These are phyloP conservation scores for Drosophila obscura DNA, from an alignment of 1,140 invertebrate species.

Conservation along the genomic window DNA sequence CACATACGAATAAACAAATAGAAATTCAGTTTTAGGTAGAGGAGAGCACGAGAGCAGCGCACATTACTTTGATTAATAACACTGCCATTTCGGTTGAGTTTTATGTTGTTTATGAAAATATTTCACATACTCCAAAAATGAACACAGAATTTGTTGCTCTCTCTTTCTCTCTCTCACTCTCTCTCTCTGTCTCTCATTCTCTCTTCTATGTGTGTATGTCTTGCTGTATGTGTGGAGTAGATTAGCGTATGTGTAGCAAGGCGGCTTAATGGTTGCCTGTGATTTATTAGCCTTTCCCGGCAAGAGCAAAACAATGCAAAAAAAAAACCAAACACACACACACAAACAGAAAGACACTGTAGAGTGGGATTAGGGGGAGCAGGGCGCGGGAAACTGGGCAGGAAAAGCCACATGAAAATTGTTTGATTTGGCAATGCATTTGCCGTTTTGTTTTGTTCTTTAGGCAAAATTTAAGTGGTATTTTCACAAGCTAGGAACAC, in stretches of 20 bases:
- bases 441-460: too few relatives aligned
- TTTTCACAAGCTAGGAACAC: too few relatives aligned
- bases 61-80: constrained; percentile 82
- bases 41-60: constrained; percentile 44
- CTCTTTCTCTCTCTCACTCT: background rate
- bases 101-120: constrained; percentile 83
- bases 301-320: constrained; percentile 30
- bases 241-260: constrained; percentile 75
- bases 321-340: constrained; percentile 14
- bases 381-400: constrained; percentile 4
- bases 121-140: constrained; percentile 61
- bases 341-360: background rate
- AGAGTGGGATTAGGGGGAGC: background rate
- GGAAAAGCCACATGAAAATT: constrained; percentile 29
- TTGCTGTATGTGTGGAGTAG: constrained; percentile 56
- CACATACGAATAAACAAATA: background rate
- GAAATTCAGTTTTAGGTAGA: constrained; percentile 18
- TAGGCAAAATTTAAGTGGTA: too few relatives aligned
- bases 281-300: constrained; percentile 62
- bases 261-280: constrained; percentile 69
- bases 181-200: constrained; percentile 1
- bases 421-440: too few relatives aligned
- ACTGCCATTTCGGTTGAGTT: constrained; percentile 78
- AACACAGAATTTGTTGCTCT: background rate
- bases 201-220: constrained; percentile 18